phyloP scores from a whole-genome alignment of 2,888 invertebrate species.

The Glaucopsyche alexis region DNA sequence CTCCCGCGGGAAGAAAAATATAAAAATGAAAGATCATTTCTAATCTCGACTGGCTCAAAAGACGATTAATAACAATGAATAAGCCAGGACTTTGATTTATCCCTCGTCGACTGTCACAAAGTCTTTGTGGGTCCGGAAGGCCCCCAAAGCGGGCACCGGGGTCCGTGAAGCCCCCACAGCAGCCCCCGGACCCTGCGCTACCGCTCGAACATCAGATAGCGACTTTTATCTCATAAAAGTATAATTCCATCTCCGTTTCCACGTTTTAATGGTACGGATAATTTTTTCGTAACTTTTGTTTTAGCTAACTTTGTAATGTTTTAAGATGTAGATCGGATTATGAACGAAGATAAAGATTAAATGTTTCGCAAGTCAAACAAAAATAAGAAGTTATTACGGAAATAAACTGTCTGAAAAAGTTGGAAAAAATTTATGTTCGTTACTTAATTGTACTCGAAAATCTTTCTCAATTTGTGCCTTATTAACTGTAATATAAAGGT shows the following conservation, averaged over 20 bases:
- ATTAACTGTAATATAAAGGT: too few relatives aligned
- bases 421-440: not conserved
- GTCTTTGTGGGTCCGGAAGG: not conserved
- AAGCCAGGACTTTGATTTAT: conserved; percentile 9
- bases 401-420: not conserved
- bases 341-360: not conserved
- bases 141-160: not conserved
- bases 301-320: not conserved
- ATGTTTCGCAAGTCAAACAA: not conserved
- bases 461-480: too few relatives aligned
- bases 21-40: not conserved
- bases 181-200: not conserved
- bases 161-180: not conserved
- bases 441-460: too few relatives aligned
- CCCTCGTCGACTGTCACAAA: not conserved
- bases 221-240: conserved; percentile 3
- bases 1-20: conserved; percentile 10
- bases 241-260: not conserved
- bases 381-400: not conserved
- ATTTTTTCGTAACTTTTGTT: conserved; percentile 3
- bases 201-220: not conserved
- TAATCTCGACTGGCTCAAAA: conserved; percentile 7
- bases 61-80: conserved; percentile 21
- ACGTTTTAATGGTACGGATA: not conserved
- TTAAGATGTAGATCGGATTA: not conserved